Conservation (phyloP, 1,140 invertebrate species). For the Proctacanthus coquilletti region DNA sequence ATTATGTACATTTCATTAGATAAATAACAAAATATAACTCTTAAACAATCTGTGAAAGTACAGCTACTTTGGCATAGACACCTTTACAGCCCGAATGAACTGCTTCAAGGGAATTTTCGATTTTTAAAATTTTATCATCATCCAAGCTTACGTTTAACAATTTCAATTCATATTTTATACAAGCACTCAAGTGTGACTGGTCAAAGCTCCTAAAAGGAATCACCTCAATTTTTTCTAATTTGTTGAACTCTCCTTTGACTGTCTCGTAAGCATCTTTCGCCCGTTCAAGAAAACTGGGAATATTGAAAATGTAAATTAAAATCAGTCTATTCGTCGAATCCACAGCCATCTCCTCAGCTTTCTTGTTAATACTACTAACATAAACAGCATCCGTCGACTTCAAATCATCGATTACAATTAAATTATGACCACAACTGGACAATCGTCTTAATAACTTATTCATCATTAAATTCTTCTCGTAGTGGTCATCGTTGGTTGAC, state of each 20-base stretch:
- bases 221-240: not conserved
- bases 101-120: constrained; percentile 1
- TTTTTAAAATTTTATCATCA: not conserved
- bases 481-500: constrained; percentile 4
- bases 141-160: constrained; percentile 7
- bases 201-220: constrained; percentile 9
- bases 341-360: no score
- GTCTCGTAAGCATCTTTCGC: no score
- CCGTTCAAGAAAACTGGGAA: no score
- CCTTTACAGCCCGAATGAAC: constrained; percentile 12
- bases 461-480: not conserved
- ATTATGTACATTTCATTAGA: no score
- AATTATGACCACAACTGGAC: constrained; percentile 12
- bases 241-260: not conserved
- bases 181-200: constrained; percentile 7
- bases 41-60: no score
- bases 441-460: not conserved
- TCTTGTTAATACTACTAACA: constrained; percentile 1
- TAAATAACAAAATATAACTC: no score
- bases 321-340: no score
- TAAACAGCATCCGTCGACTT: constrained; percentile 5
- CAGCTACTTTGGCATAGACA: constrained; percentile 13
- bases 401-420: constrained; percentile 15
- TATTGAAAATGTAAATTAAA: constrained; percentile 13
- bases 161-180: constrained; percentile 9